phyloP scores from a whole-genome alignment of 2,113 vertebrate species.

The Choloepus hoffmanni region DNA sequence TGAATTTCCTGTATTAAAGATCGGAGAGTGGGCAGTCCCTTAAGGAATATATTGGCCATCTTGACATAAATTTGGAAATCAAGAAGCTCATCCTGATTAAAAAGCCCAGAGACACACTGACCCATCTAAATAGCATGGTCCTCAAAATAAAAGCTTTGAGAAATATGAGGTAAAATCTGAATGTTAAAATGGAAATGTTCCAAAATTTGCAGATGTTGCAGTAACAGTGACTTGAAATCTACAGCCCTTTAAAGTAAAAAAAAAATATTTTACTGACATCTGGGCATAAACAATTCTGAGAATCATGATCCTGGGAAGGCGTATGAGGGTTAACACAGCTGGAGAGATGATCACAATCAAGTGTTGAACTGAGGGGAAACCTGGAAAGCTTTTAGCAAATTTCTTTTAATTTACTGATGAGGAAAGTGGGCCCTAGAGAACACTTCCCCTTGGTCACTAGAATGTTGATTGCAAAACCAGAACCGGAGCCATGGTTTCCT shows the following conservation, averaged over 20 bases:
- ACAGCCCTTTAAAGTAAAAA: not conserved
- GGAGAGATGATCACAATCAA: not conserved
- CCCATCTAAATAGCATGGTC: not conserved
- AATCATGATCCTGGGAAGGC: not conserved
- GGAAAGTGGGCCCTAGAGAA: not conserved
- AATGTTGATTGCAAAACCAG: not conserved
- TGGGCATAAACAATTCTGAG: not conserved
- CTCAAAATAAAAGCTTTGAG: conserved; percentile 4
- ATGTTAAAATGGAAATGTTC: not conserved
- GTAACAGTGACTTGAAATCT: not conserved
- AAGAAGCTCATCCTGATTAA: not conserved
- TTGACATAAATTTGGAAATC: conserved; percentile 33
- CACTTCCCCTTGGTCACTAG: not conserved
- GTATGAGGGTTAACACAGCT: not conserved
- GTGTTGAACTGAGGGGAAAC: not conserved
- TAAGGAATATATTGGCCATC: not conserved
- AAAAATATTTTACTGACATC: not conserved
- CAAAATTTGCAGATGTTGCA: not conserved
- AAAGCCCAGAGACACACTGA: not conserved
- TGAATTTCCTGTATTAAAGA: conserved; percentile 10
- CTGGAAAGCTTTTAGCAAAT: not conserved
- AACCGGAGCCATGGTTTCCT: not conserved
- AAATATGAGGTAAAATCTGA: conserved; percentile 46
- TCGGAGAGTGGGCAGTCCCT: not conserved
- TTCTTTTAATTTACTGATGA: not conserved